These are phyloP conservation scores for Megalopta genalis DNA, from an alignment of 1,140 invertebrate species.

Conservation along the genomic window DNA sequence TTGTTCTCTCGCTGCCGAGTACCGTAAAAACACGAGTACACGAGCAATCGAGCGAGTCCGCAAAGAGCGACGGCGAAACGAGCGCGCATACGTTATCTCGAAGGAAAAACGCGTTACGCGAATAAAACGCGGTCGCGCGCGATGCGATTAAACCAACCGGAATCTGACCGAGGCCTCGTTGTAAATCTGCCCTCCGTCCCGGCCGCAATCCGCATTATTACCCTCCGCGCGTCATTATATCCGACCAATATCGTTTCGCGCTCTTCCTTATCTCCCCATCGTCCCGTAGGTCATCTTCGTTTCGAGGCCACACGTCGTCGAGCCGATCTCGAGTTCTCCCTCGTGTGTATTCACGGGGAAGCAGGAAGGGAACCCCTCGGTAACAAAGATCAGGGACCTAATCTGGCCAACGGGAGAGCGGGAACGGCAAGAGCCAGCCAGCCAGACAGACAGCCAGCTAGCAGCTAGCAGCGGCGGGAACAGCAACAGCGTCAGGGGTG, in stretches of 20 bases:
- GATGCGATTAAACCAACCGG: slow-evolving; percentile 33
- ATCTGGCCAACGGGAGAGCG: slow-evolving; percentile 48
- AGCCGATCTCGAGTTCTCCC: neutral
- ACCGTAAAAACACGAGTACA: slow-evolving; percentile 13
- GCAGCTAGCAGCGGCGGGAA: slow-evolving; percentile 27
- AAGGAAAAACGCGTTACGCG: neutral
- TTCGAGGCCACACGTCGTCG: neutral
- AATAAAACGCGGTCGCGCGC: neutral
- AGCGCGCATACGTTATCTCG: neutral
- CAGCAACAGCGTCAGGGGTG: slow-evolving; percentile 41
- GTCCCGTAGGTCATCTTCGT: slow-evolving; percentile 21
- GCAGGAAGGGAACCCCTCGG: slow-evolving; percentile 26
- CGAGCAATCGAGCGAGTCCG: too few species aligned
- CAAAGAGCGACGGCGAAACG: too few species aligned
- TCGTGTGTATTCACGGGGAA: neutral
- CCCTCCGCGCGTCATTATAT: slow-evolving; percentile 5
- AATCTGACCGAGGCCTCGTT: slow-evolving; percentile 3
- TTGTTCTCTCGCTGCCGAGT: slow-evolving; percentile 8
- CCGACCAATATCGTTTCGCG: slow-evolving; percentile 30
- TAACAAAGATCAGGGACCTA: slow-evolving; percentile 53
- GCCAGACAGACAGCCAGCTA: neutral
- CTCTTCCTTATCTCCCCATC: slow-evolving; percentile 22
- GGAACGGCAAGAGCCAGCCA: slow-evolving; percentile 18
- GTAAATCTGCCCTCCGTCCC: slow-evolving; percentile 29
- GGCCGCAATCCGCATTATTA: slow-evolving; percentile 26